Percentiles rank a stretch among this genome's conserved stretches.
Conservation (phyloP, 2,797 vertebrate species). For the Ceryle rudis region DNA sequence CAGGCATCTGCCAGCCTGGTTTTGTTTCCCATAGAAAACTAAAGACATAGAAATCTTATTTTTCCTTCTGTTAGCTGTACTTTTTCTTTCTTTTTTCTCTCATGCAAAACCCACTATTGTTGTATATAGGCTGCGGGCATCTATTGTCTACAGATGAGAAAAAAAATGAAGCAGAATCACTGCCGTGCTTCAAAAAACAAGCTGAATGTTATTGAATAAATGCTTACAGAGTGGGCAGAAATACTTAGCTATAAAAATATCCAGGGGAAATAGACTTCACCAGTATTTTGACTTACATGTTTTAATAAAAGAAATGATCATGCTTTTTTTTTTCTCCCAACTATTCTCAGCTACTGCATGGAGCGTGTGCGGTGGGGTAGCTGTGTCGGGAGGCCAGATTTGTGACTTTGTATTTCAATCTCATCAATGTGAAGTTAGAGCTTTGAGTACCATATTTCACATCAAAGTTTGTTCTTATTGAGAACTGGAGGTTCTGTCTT, state of each 20-base stretch:
- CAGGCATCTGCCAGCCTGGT: background rate
- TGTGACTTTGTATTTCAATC: background rate
- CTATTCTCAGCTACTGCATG: background rate
- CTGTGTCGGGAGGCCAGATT: background rate
- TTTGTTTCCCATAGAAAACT: background rate
- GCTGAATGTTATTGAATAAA: background rate
- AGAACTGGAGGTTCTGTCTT: background rate
- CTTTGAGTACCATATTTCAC: background rate
- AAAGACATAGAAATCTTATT: background rate
- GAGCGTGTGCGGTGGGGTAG: rapidly evolving
- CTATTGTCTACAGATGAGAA: background rate
- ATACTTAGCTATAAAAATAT: background rate
- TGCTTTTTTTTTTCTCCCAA: background rate
- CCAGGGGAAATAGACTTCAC: background rate
- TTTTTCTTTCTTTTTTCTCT: background rate
- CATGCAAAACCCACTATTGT: background rate
- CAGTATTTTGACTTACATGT: background rate
- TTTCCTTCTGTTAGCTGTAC: background rate
- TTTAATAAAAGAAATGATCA: background rate
- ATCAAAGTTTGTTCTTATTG: background rate
- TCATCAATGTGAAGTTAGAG: background rate
- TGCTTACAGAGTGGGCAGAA: background rate
- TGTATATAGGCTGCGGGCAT: background rate
- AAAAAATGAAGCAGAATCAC: background rate
- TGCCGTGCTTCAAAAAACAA: background rate